Percentiles rank a stretch among this genome's conserved stretches.
Conservation (phyloP, 2,113 vertebrate species). For the Progne subis region DNA sequence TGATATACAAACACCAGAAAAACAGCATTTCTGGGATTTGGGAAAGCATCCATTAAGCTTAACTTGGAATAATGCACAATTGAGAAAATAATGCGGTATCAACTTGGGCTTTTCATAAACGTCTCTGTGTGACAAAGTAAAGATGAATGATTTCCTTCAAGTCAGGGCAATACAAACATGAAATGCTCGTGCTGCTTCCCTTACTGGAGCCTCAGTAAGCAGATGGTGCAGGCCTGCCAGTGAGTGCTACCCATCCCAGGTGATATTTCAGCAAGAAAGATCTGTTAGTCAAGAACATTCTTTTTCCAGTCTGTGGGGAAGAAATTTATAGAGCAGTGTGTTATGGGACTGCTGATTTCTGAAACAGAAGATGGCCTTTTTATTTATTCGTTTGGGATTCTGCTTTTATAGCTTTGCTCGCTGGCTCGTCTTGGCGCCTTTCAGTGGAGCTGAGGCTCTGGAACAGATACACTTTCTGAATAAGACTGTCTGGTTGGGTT, state of each 20-base stretch:
- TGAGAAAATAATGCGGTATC: neutral
- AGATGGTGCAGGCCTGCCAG: conserved; percentile 59
- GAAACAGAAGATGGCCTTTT: conserved; percentile 64
- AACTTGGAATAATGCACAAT: neutral
- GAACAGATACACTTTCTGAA: neutral
- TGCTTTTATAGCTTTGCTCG: conserved; percentile 17
- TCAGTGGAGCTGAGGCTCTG: neutral
- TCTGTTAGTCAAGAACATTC: conserved; percentile 57
- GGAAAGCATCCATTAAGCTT: neutral
- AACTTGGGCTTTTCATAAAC: neutral
- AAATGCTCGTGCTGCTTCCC: neutral
- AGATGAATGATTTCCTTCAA: neutral
- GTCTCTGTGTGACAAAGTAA: neutral
- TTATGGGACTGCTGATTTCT: conserved; percentile 59
- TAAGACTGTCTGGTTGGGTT: neutral
- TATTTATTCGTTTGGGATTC: conserved; percentile 65
- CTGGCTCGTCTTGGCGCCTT: neutral
- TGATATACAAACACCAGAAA: neutral
- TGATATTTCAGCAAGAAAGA: conserved; percentile 70
- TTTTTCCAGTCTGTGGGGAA: conserved; percentile 40
- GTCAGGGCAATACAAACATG: conserved; percentile 3
- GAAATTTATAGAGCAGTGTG: conserved; percentile 64
- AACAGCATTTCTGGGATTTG: neutral
- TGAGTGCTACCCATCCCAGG: conserved; percentile 49
- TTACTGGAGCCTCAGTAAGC: conserved; percentile 6